Conservation (phyloP, 2,113 vertebrate species). For the Myrmophylax atrothorax region DNA sequence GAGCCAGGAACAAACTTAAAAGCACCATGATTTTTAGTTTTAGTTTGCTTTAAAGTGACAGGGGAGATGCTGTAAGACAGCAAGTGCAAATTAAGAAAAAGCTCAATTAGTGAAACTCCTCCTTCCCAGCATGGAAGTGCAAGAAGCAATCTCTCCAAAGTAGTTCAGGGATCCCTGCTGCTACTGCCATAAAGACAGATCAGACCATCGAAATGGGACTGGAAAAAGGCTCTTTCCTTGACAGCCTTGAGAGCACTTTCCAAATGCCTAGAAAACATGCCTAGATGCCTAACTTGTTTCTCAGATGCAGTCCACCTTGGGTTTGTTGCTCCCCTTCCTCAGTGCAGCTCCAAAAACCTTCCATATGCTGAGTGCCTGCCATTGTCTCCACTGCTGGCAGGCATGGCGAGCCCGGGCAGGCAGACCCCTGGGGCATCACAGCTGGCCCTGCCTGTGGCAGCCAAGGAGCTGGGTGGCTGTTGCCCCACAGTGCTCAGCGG, state of each 20-base stretch:
- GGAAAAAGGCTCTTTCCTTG: background rate
- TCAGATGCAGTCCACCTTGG: background rate
- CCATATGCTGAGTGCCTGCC: background rate
- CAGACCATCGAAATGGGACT: background rate
- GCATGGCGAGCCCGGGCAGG: accelerated
- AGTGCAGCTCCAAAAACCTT: background rate
- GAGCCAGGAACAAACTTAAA: constrained; percentile 37
- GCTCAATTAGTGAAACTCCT: constrained; percentile 53
- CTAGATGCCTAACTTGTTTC: background rate
- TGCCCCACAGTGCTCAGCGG: background rate
- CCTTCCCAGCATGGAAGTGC: constrained; percentile 38
- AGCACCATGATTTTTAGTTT: constrained; percentile 22
- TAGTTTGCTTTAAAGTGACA: constrained; percentile 27
- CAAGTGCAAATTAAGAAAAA: constrained; percentile 51
- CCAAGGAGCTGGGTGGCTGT: background rate
- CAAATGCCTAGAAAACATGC: background rate
- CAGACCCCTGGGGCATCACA: background rate
- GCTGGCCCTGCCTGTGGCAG: background rate
- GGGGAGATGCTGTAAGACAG: constrained; percentile 27
- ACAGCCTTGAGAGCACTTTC: background rate
- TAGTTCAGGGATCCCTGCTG: constrained; percentile 27
- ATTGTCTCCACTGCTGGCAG: background rate
- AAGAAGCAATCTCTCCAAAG: constrained; percentile 37
- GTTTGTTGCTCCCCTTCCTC: background rate
- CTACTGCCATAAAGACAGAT: constrained; percentile 14